Base-by-base conservation (phyloP, 2,797 vertebrate genomes). In the Acanthornis magna region DNA sequence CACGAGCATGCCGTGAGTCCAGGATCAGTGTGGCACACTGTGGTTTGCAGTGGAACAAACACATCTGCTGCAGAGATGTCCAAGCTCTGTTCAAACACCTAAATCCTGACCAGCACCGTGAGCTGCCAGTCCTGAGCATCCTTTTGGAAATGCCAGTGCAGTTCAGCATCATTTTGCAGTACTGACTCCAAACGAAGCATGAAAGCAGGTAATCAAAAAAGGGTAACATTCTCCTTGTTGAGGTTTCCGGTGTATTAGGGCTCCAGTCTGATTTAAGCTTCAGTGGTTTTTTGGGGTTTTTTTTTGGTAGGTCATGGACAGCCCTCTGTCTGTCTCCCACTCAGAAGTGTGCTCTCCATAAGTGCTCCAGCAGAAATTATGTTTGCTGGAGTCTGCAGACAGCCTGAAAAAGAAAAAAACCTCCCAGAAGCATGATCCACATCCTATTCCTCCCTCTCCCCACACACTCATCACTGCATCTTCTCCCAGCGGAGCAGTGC, bases 361-460 rank as follows among this genome's bases (percentile, higher is more conserved):
- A 85, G 26, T 10, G 27, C 36, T 75, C 34, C 70, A 80, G 66
- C 62, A 96, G 51, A 90, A 91, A 78, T 50, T 2, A 27, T 86
- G 51, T 62, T 79, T 95, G 80, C 73, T 91, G 77, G 74, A 95
- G 47, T 51, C 61, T 91, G 47, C 82, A 95, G 72, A 58, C 75
- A 80, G 72, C 57, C 50, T 54, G 47, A n/a, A 57, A 55, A 61
- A 47, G 36, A 12, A 43, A 67, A 73, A 16, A 55, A 68, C 4
- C 77, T 83, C 42, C 89, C 45, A 89, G 60, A 84, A 89, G n/a
- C 43, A 74, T 89, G 91, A 88, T 93, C 93, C 83, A 88, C 80
- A 95, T 92, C 85, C 87, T 94, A 89, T 96, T 95, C 81, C 93
- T 96, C 87, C 72, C 51, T 89, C 87, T 95, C 95, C 78, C 85